Evolutionary conservation across 2,888 invertebrate species (phyloP).

Genomic region (Chironomus tentans): DNA sequence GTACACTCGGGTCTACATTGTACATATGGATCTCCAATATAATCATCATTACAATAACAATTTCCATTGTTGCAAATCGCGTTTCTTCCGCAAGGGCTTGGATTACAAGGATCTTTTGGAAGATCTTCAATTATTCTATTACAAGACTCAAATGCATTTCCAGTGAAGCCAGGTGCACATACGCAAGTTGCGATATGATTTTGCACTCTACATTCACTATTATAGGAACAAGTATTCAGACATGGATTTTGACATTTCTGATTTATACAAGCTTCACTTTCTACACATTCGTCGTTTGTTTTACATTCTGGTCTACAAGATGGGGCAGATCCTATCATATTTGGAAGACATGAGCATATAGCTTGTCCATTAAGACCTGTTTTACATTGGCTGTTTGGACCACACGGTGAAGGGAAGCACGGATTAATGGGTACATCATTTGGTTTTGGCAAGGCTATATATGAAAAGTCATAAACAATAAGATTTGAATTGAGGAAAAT

Average conservation of each 20-base stretch:
- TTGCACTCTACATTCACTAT: slow-evolving; percentile 52
- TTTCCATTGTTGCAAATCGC: slow-evolving; percentile 57
- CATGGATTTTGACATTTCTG: slow-evolving; percentile 73
- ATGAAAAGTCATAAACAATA: slow-evolving; percentile 29
- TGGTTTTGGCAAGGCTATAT: too few species aligned
- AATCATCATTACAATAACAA: slow-evolving; percentile 58
- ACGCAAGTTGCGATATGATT: slow-evolving; percentile 62
- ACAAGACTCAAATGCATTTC: slow-evolving; percentile 54
- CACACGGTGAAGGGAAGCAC: slow-evolving; percentile 64
- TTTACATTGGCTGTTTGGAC: slow-evolving; percentile 64
- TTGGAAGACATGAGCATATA: slow-evolving; percentile 63
- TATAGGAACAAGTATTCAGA: slow-evolving; percentile 59
- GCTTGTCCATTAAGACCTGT: slow-evolving; percentile 57
- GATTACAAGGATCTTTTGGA: slow-evolving; percentile 51
- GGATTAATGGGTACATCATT: slow-evolving; percentile 44
- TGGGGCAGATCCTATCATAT: slow-evolving; percentile 64
- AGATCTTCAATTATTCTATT: slow-evolving; percentile 30
- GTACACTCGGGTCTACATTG: slow-evolving; percentile 63
- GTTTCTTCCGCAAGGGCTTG: slow-evolving; percentile 64
- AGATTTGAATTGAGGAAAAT: too few species aligned
- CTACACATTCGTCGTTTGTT: slow-evolving; percentile 64
- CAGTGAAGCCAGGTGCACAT: slow-evolving; percentile 52
- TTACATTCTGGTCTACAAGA: slow-evolving; percentile 74
- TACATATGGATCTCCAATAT: slow-evolving; percentile 59
- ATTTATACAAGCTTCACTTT: slow-evolving; percentile 62